phyloP scores from a whole-genome alignment of 2,113 vertebrate species.

The Nanorana parkeri region DNA sequence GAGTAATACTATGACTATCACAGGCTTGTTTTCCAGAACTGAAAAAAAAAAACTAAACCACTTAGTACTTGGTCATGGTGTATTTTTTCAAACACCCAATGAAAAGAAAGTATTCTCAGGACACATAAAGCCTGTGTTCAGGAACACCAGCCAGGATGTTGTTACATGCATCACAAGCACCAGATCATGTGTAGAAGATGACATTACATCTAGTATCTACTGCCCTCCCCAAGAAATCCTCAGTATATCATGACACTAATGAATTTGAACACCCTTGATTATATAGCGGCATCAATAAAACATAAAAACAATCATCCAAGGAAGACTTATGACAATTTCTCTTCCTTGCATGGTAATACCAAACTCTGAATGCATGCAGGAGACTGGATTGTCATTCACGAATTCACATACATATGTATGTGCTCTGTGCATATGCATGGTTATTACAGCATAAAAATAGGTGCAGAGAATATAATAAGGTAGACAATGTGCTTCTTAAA shows the following conservation, averaged over 20 bases:
- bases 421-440: not conserved
- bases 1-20: not conserved
- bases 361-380: not conserved
- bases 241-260: constrained; percentile 24
- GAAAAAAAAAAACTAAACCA: not conserved
- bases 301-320: constrained; percentile 26
- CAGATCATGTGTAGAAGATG: constrained; percentile 6
- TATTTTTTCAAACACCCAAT: constrained; percentile 9
- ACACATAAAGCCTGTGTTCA: constrained; percentile 4
- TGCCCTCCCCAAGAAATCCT: not conserved
- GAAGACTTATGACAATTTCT: constrained; percentile 6
- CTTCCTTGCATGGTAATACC: not conserved
- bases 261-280: constrained; percentile 15
- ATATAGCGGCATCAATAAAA: constrained; percentile 10
- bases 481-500: no score
- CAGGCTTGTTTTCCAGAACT: not conserved
- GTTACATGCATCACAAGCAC: constrained; percentile 24
- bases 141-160: constrained; percentile 8
- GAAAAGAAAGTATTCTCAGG: constrained; percentile 7
- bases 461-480: no score
- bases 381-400: not conserved
- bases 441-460: no score
- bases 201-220: not conserved
- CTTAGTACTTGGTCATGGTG: not conserved
- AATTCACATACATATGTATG: not conserved